These are phyloP conservation scores for Scytalopus superciliaris DNA, from an alignment of 2,113 vertebrate genomes.

Conservation along the genomic window DNA sequence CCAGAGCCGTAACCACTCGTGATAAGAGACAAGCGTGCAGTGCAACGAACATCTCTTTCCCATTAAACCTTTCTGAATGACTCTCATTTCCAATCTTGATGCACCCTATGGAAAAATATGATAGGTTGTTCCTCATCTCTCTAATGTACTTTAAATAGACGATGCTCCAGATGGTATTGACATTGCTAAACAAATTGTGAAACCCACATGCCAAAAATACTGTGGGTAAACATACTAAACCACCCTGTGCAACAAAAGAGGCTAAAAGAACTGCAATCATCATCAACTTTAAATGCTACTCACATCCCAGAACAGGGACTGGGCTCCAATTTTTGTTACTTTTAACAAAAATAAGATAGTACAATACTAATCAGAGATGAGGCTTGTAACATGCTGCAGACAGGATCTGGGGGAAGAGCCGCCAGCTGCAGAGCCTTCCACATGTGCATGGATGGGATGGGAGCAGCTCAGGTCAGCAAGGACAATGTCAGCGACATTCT, in stretches of 20 bases:
- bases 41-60: constrained; percentile 7
- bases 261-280: constrained; percentile 66
- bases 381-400: neutral
- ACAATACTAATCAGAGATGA: constrained; percentile 39
- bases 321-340: constrained; percentile 61
- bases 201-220: constrained; percentile 71
- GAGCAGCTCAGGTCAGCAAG: constrained; percentile 9
- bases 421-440: constrained; percentile 30
- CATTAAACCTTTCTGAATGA: constrained; percentile 63
- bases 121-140: constrained; percentile 69
- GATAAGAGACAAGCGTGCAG: constrained; percentile 4
- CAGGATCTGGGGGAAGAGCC: neutral
- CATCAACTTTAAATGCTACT: constrained; percentile 65
- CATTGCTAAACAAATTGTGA: constrained; percentile 72
- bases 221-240: constrained; percentile 71
- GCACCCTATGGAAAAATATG: constrained; percentile 67
- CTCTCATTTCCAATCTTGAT: constrained; percentile 66
- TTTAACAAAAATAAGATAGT: constrained; percentile 55
- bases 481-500: neutral
- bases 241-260: constrained; percentile 63
- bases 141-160: constrained; percentile 71
- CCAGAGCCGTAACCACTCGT: neutral
- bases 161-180: constrained; percentile 74
- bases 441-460: neutral
- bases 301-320: neutral